A percentile compares a stretch with the other conserved stretches of the same genome.
These are phyloP conservation scores for Cottoperca gobio DNA, from an alignment of 2,797 vertebrate genomes.

Conservation along the genomic window DNA sequence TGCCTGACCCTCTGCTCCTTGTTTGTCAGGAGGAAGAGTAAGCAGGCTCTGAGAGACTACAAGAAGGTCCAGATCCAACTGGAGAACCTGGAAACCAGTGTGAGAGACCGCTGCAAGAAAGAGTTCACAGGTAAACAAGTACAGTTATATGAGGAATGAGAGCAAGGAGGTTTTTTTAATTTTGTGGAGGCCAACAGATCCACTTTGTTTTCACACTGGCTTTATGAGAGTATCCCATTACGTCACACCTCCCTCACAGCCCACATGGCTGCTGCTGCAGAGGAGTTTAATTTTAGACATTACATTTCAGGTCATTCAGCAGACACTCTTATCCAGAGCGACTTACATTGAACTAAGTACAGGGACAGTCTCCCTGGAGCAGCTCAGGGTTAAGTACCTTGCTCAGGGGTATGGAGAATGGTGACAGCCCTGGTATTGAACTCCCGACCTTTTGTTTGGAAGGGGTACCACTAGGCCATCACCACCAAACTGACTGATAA, in stretches of 20 bases:
- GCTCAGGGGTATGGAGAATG: no score
- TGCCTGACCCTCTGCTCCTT: not conserved
- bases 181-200: constrained; percentile 17
- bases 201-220: constrained; percentile 26
- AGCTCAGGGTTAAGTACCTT: no score
- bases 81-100: constrained; percentile 98
- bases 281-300: constrained; percentile 41
- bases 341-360: no score
- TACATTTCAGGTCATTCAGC: no score
- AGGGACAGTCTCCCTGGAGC: no score
- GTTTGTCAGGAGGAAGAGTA: constrained; percentile 93
- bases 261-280: constrained; percentile 19
- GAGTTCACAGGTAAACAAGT: constrained; percentile 93
- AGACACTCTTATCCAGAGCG: no score
- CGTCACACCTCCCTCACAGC: constrained; percentile 22
- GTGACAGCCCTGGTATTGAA: no score
- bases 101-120: constrained; percentile 98
- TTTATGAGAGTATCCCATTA: constrained; percentile 22
- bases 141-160: not conserved
- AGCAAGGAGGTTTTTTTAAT: constrained; percentile 23
- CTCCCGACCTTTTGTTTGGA: no score
- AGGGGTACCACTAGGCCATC: no score
- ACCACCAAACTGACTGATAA: no score
- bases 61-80: constrained; percentile 99
- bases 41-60: constrained; percentile 96